phyloP scores from a whole-genome alignment of 1,140 invertebrate genomes.

The Heliconius hermathena region DNA sequence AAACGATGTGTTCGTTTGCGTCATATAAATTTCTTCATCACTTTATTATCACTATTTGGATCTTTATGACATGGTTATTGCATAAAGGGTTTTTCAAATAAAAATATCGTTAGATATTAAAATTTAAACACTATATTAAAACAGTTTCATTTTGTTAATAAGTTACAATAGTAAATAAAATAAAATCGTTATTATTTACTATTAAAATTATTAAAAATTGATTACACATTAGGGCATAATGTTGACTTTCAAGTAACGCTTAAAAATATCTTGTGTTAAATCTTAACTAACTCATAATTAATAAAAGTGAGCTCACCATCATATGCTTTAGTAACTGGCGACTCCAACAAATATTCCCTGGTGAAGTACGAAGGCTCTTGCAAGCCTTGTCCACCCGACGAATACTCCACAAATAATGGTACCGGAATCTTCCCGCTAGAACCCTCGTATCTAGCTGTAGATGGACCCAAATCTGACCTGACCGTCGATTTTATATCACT shows the following conservation, averaged over 20 bases:
- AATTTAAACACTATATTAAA: too few species aligned
- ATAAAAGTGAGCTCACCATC: conserved; percentile 59
- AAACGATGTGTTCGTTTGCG: background rate
- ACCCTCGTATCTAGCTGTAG: conserved; percentile 55
- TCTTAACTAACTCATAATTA: background rate
- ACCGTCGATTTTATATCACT: conserved; percentile 41
- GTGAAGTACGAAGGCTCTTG: conserved; percentile 72
- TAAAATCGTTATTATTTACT: too few species aligned
- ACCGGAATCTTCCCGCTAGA: conserved; percentile 59
- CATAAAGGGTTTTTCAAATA: background rate
- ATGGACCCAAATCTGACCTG: conserved; percentile 40
- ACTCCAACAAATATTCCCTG: conserved; percentile 76
- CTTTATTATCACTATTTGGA: background rate
- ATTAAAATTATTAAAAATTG: too few species aligned
- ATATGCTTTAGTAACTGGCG: conserved; percentile 71
- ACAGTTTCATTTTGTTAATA: too few species aligned
- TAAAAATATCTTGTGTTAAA: background rate
- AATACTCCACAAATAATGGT: conserved; percentile 58
- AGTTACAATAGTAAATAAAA: too few species aligned
- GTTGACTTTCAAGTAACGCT: too few species aligned
- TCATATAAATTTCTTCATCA: conserved; percentile 5
- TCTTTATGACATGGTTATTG: conserved; percentile 2
- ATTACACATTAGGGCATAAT: too few species aligned
- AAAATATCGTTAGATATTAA: too few species aligned
- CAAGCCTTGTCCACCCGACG: conserved; percentile 55